Percentiles rank a stretch among this genome's conserved stretches.
Evolutionary conservation across 2,113 vertebrate genomes (phyloP).

Genomic region (Bujurquina vittata): DNA sequence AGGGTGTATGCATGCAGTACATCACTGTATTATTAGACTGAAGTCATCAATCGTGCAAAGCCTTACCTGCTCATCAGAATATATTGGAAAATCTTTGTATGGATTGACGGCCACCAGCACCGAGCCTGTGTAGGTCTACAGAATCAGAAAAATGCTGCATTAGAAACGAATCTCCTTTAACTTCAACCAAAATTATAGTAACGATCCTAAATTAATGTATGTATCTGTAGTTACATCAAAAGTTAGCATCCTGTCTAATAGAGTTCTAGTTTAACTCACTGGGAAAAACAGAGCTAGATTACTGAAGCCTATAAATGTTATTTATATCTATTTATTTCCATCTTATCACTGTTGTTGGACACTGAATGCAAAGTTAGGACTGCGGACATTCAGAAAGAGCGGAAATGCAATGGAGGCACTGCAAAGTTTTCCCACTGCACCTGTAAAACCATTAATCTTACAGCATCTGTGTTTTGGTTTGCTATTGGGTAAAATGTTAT

Average conservation of each 20-base stretch:
- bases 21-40: slow-evolving; percentile 27
- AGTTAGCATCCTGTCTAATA: too few relatives aligned
- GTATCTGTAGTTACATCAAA: too few relatives aligned
- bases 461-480: not conserved
- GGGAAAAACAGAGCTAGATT: not conserved
- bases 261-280: not conserved
- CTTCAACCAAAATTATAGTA: not conserved
- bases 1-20: not conserved
- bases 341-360: not conserved
- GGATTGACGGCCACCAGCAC: slow-evolving; percentile 95
- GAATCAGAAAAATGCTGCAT: not conserved
- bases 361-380: not conserved
- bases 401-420: too few relatives aligned
- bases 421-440: not conserved
- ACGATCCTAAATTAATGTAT: not conserved
- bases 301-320: not conserved
- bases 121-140: slow-evolving; percentile 90
- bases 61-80: slow-evolving; percentile 85
- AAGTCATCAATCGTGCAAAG: not conserved
- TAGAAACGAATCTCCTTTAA: not conserved
- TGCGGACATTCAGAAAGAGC: too few relatives aligned
- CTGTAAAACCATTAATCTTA: not conserved
- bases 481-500: not conserved
- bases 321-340: not conserved
- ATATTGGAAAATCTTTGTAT: slow-evolving; percentile 88